Conservation (phyloP, 2,888 invertebrate genomes). For the Parthenolecanium corni region DNA sequence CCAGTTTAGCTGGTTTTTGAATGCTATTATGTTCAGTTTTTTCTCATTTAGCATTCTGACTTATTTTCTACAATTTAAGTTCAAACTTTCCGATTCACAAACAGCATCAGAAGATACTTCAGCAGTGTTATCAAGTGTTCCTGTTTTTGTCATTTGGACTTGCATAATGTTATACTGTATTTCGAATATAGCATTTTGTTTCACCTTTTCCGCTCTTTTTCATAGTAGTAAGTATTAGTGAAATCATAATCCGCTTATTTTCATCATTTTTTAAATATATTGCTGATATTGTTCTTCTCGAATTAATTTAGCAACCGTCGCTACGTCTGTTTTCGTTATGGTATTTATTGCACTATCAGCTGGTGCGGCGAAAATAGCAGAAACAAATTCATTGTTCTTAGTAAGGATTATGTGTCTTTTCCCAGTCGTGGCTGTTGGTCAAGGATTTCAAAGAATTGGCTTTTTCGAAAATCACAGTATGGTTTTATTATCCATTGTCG, state of each 20-base stretch:
- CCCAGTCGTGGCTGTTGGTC: neutral
- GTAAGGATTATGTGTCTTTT: neutral
- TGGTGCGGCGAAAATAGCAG: neutral
- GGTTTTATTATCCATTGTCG: neutral
- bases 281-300: no score
- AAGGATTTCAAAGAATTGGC: conserved; percentile 1
- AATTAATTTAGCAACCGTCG: no score
- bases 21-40: neutral
- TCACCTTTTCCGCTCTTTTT: conserved; percentile 9
- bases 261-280: no score
- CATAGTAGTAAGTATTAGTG: neutral
- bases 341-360: neutral
- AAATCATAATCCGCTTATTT: no score
- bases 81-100: no score
- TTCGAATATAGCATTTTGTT: neutral
- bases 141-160: neutral
- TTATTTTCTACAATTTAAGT: neutral
- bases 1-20: neutral
- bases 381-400: neutral
- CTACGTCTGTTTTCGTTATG: neutral
- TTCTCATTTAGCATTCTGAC: neutral
- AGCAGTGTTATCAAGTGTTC: neutral
- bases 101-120: neutral
- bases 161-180: neutral
- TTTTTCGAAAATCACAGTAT: conserved; percentile 5